Conservation (phyloP, 2,797 vertebrate species). For the Molossus molossus region DNA sequence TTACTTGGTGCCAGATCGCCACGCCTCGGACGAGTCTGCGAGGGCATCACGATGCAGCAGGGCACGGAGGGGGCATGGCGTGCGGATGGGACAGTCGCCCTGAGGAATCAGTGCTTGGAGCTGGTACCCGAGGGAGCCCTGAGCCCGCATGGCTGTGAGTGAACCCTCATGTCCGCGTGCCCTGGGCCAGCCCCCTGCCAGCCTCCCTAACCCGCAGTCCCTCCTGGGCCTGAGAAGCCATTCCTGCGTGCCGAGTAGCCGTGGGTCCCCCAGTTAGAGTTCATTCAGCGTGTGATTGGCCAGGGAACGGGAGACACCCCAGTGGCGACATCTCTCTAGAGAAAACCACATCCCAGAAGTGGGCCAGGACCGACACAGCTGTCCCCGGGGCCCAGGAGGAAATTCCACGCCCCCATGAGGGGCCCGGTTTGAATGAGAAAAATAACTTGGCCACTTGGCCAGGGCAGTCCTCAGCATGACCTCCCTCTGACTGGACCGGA, state of each 20-base stretch:
- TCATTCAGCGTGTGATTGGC: neutral
- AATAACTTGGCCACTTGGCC: slow-evolving; percentile 17
- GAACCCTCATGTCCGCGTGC: neutral
- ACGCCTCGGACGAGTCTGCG: neutral
- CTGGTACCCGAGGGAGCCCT: neutral
- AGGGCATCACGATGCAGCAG: neutral
- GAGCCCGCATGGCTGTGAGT: neutral
- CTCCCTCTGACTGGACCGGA: slow-evolving; percentile 38
- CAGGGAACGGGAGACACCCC: neutral
- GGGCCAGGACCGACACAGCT: neutral
- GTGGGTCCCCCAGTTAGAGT: neutral
- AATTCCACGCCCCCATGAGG: neutral
- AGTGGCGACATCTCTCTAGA: neutral
- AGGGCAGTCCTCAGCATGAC: slow-evolving; percentile 59
- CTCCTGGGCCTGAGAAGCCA: neutral
- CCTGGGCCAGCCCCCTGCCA: neutral
- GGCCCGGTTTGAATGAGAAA: neutral
- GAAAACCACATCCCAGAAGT: neutral
- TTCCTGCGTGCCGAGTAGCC: neutral
- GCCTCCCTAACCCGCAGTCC: neutral
- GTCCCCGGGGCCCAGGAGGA: neutral
- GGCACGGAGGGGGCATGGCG: neutral
- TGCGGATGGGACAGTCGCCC: neutral
- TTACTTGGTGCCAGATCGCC: neutral
- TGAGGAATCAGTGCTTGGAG: neutral